A percentile compares a stretch with the other conserved stretches of the same genome.
Evolutionary conservation across 2,888 invertebrate species (phyloP).

Genomic region (Noctua comes): DNA sequence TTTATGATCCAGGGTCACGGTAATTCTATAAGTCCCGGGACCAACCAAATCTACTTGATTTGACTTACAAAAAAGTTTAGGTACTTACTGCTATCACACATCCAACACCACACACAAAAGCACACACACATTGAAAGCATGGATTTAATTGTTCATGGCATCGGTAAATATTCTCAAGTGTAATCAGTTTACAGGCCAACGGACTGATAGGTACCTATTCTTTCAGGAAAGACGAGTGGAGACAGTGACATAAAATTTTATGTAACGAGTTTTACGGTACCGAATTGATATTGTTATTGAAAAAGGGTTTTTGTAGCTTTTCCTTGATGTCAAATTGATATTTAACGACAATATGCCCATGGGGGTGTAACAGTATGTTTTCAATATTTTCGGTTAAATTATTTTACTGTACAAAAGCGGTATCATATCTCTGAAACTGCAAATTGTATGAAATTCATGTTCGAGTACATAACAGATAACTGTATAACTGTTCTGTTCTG

Average conservation of each 20-base stretch:
- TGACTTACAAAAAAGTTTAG: no score
- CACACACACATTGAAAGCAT: no score
- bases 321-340: constrained; percentile 37
- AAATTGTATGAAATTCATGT: not conserved
- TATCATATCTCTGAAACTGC: not conserved
- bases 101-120: no score
- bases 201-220: constrained; percentile 8
- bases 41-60: not conserved
- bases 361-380: constrained; percentile 19
- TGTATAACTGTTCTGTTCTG: not conserved
- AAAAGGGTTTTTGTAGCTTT: constrained; percentile 25
- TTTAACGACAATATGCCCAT: constrained; percentile 30
- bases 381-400: constrained; percentile 8
- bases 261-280: constrained; percentile 42
- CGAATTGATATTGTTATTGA: constrained; percentile 56
- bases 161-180: not conserved
- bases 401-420: not conserved
- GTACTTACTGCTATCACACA: no score
- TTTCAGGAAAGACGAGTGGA: constrained; percentile 16
- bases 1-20: no score
- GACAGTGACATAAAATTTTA: constrained; percentile 43
- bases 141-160: not conserved
- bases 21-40: no score
- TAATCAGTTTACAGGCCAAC: not conserved
- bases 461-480: not conserved